These are phyloP conservation scores for Sphenodon punctatus DNA, from an alignment of 2,797 vertebrate genomes.

Conservation along the genomic window DNA sequence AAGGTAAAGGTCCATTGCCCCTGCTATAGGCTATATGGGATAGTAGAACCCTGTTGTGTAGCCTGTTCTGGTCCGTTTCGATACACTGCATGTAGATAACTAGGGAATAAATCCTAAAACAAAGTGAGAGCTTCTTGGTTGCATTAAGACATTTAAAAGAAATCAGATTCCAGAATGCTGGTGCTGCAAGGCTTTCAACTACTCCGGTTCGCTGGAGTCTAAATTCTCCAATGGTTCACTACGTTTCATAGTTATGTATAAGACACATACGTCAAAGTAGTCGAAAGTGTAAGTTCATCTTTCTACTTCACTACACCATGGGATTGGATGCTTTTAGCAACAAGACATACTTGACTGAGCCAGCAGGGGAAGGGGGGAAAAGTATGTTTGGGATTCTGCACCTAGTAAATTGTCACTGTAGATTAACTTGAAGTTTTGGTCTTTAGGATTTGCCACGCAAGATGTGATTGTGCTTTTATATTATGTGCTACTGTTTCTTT, in stretches of 20 bases:
- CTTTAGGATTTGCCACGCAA: background rate
- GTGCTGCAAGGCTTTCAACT: background rate
- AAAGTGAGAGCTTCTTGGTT: background rate
- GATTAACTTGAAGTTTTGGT: background rate
- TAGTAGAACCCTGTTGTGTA: background rate
- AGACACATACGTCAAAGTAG: background rate
- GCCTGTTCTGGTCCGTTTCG: background rate
- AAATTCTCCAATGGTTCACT: background rate
- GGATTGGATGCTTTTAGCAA: background rate
- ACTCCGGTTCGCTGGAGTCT: background rate
- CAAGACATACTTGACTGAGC: background rate
- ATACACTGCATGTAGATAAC: background rate
- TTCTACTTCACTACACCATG: background rate
- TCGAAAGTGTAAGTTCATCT: background rate
- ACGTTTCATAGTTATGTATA: background rate
- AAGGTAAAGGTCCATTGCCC: no score
- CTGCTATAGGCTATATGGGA: no score
- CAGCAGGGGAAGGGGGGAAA: background rate
- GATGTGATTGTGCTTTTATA: background rate
- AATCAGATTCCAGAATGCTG: background rate
- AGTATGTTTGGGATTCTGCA: background rate
- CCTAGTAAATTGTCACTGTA: background rate
- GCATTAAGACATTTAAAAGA: background rate
- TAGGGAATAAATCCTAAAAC: background rate
- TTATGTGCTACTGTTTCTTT: background rate